Base-by-base conservation (phyloP, 92 coral and sea anemone genomes). In the Paragorgia papillata region DNA sequence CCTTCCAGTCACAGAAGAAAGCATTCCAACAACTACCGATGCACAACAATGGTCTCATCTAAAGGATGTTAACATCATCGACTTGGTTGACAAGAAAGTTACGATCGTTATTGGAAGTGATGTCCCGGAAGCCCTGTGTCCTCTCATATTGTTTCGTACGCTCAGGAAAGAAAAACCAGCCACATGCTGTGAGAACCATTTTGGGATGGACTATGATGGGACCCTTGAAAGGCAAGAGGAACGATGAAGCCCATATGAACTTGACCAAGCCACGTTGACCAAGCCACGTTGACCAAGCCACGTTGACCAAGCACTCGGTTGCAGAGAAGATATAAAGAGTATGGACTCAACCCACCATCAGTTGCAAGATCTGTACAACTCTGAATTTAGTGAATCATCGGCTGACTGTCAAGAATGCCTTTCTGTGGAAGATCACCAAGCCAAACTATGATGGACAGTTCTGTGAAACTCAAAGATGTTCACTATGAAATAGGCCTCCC, bases 291-390 rank as follows among this genome's bases (percentile, higher is more conserved):
- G 35, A 78, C 66, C n/a, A n/a, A n/a, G n/a, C 66, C 84, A 78
- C 75, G 83, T 84, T 39, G 88, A 84, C 57, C 88, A 84, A 78
- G 83, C 65, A 17, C 80, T 84, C 44, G 83, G 83, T 58, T 84
- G 83, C 62, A 82, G 77, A 35, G 79, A 84, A 22, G 62, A 81
- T 24, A 64, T 76, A 56, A 60, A 55, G 46, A 79, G 54, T 43
- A 41, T 61, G 33, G 40, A 54, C 57, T 76, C 41, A 55, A 60
- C 78, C 48, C 79, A 78, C 48, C 31, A 41, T 10, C 83, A 78
- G 66, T 64, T 77, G 64, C 83, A 77, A 54, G 61, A 59, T 58
- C 59, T 84, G 68, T 83, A 83, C 71, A 83, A 83, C 35, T 65
- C 87, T 53, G 82, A 83, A 55, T 83, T 83, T 51, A 75, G 82